Conservation (phyloP, 2,797 vertebrate genomes). For the Chrosomus eos region DNA sequence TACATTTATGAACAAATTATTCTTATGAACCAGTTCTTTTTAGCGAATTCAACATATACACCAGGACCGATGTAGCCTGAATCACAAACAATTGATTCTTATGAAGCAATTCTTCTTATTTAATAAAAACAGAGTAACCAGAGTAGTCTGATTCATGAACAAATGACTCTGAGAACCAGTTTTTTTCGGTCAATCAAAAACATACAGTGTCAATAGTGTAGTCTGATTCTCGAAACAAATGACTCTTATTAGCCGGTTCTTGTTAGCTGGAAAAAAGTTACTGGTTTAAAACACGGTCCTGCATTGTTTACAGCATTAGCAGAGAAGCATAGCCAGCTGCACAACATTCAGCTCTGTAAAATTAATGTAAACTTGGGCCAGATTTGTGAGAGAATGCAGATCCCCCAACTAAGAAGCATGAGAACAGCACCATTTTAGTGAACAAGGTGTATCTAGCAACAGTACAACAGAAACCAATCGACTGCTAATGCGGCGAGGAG, state of each 20-base stretch:
- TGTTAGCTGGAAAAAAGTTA: neutral
- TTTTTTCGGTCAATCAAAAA: neutral
- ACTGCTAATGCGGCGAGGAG: conserved; percentile 16
- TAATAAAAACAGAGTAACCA: neutral
- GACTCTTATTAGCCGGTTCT: neutral
- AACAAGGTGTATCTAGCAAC: neutral
- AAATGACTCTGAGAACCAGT: neutral
- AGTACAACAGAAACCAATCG: conserved; percentile 1
- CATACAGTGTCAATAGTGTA: neutral
- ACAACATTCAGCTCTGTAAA: neutral
- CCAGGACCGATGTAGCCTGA: neutral
- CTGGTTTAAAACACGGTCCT: neutral
- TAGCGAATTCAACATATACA: neutral
- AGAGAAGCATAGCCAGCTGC: neutral
- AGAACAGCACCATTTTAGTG: neutral
- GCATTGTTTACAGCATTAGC: conserved; percentile 1
- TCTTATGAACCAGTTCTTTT: neutral
- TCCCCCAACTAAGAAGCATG: neutral
- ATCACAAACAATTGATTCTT: neutral
- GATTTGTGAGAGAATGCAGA: neutral
- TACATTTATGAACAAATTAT: neutral
- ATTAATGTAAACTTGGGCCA: neutral
- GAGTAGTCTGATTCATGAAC: neutral
- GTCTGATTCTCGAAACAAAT: neutral
- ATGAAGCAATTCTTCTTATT: neutral